phyloP scores from a whole-genome alignment of 2,888 invertebrate genomes.

The Heteromurus nitidus region DNA sequence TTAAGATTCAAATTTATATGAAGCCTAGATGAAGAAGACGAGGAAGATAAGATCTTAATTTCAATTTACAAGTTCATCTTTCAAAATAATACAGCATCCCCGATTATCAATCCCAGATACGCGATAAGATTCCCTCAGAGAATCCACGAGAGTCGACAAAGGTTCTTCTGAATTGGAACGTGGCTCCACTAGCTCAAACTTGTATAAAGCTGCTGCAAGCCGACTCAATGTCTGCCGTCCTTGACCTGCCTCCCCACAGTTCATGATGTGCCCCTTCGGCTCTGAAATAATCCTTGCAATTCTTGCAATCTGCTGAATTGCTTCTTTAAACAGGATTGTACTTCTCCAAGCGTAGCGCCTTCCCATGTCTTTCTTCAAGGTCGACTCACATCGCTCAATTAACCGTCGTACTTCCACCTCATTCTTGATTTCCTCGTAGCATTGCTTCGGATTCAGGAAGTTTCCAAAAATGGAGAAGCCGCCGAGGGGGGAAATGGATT shows the following conservation, averaged over 20 bases:
- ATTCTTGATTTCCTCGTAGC: slow-evolving; percentile 38
- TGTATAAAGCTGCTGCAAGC: slow-evolving; percentile 8
- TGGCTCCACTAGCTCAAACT: slow-evolving; percentile 17
- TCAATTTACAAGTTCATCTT: slow-evolving; percentile 34
- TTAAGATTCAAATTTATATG: not conserved
- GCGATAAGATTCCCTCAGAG: slow-evolving; percentile 8
- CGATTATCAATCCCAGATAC: not conserved
- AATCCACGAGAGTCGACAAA: not conserved
- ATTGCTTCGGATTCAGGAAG: slow-evolving; percentile 24
- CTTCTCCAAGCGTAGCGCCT: not conserved
- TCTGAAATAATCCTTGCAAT: slow-evolving; percentile 28
- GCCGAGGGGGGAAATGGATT: not conserved
- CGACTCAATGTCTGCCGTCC: slow-evolving; percentile 32
- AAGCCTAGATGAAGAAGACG: not conserved
- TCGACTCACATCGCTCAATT: not conserved
- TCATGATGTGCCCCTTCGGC: slow-evolving; percentile 29
- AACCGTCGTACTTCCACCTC: not conserved
- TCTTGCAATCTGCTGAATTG: slow-evolving; percentile 22
- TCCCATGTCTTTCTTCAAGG: not conserved
- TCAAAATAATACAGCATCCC: slow-evolving; percentile 40
- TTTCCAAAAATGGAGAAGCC: slow-evolving; percentile 20
- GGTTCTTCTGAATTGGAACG: not conserved
- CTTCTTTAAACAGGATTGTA: slow-evolving; percentile 28
- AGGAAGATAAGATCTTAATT: not conserved
- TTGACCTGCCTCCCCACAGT: slow-evolving; percentile 14